phyloP scores from a whole-genome alignment of 2,888 invertebrate species.

The Nebria salina region DNA sequence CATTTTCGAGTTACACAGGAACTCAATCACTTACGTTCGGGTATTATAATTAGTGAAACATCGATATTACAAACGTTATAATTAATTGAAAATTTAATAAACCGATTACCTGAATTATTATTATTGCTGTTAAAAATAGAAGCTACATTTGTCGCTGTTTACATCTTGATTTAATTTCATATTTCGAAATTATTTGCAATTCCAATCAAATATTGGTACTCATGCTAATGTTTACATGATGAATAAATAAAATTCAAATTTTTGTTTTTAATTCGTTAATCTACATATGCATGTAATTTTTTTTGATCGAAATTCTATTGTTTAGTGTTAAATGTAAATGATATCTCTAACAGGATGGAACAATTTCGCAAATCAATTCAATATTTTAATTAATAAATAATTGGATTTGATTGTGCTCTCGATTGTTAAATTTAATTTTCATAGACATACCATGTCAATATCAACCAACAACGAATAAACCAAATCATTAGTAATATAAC shows the following conservation, averaged over 20 bases:
- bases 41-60: not conserved
- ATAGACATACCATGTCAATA: not conserved
- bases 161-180: too few species aligned
- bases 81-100: too few species aligned
- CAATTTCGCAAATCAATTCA: not conserved
- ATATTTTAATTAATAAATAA: constrained; percentile 1
- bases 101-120: too few species aligned
- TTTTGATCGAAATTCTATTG: not conserved
- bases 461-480: not conserved
- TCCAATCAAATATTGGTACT: too few species aligned
- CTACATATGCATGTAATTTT: not conserved
- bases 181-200: too few species aligned
- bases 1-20: not conserved
- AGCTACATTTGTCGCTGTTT: too few species aligned
- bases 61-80: not conserved
- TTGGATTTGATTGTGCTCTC: not conserved
- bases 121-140: too few species aligned
- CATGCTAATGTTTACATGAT: too few species aligned
- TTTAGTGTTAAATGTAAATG: not conserved
- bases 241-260: too few species aligned
- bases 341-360: not conserved
- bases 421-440: not conserved
- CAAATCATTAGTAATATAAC: not conserved
- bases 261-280: too few species aligned
- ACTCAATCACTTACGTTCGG: not conserved